These are phyloP conservation scores for Petromus typicus DNA, from an alignment of 2,113 vertebrate genomes.

Conservation along the genomic window DNA sequence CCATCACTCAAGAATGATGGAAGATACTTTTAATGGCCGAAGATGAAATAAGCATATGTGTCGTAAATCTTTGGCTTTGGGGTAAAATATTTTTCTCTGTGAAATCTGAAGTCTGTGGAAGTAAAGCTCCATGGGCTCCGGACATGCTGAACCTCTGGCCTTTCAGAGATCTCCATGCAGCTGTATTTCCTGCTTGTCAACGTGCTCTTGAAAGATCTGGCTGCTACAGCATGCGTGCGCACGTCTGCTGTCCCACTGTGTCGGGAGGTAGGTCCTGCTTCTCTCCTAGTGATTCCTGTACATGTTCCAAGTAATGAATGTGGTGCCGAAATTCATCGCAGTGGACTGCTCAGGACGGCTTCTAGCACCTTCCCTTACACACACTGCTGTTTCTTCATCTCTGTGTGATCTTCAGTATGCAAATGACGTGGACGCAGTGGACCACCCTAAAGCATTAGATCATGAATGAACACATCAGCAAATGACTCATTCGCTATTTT, in stretches of 20 bases:
- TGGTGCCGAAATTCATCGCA: background rate
- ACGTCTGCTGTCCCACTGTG: background rate
- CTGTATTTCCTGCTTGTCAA: background rate
- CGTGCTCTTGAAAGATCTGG: background rate
- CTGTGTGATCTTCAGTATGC: accelerated
- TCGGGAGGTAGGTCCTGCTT: background rate
- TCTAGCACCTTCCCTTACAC: too few relatives aligned
- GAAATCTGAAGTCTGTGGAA: background rate
- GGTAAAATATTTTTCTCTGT: background rate
- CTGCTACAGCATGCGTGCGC: too few relatives aligned
- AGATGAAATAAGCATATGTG: background rate
- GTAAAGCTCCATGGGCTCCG: background rate
- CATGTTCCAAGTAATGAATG: background rate
- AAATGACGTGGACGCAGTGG: background rate
- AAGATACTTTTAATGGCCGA: background rate
- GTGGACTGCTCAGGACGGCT: background rate
- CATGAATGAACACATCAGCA: background rate
- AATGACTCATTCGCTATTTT: background rate
- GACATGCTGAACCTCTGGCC: too few relatives aligned
- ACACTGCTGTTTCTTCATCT: background rate
- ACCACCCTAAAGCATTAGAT: background rate
- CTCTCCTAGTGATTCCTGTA: background rate
- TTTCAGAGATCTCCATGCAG: background rate
- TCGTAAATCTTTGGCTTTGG: background rate
- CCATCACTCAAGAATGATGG: background rate